Evolutionary conservation across 1,140 invertebrate species (phyloP), one percentile per base, ranked within the genome.

Genomic region (Drosophila kanapiae): DNA sequence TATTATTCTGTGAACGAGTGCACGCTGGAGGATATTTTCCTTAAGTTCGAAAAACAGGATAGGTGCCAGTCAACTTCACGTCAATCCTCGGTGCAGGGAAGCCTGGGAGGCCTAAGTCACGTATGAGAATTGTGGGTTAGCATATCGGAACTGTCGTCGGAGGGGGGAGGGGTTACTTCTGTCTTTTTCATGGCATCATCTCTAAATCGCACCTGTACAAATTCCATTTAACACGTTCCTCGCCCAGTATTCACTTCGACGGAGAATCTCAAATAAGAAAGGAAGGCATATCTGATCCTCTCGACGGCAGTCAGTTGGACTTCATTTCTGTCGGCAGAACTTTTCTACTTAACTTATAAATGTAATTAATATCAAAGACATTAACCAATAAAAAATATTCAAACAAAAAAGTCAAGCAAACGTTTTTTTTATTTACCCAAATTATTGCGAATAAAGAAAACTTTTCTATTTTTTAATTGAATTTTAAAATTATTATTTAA

Each of bases 1-100:
- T 80, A 93, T 45, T 92, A 93, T 58, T 92, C 92, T 1, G 80
- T 93, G 1, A 92, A 91, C 61, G 92, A 93, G 75, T 91, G 91
- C 51, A 92, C 91, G 4, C 58, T 93, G 14, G 92, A 93, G 47
- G 92, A 93, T 56, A 93, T 93, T 58, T 93, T 93, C 45, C 42
- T 93, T 2, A 92, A 91, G 53, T 91, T 83, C 18, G 88, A 92
- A 7, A 87, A 60, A 38, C 38, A 80, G 56, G 18, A 68, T 4
- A 78, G 71, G 16, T 54, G 64, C 7, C 61, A 68, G 49, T 69
- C 62, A 16, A 6, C 53, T 4, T 56, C 70, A n/a, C 62, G 38
- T 7, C 33, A 65, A 31, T 69, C 31, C 0, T 75, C 79, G 4
- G 47, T 64, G 6, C 54, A 69, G 23, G 42, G 33, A 14, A 60